Evolutionary conservation across 2,888 invertebrate species (phyloP).

Genomic region (Trichopoda pennipes): DNA sequence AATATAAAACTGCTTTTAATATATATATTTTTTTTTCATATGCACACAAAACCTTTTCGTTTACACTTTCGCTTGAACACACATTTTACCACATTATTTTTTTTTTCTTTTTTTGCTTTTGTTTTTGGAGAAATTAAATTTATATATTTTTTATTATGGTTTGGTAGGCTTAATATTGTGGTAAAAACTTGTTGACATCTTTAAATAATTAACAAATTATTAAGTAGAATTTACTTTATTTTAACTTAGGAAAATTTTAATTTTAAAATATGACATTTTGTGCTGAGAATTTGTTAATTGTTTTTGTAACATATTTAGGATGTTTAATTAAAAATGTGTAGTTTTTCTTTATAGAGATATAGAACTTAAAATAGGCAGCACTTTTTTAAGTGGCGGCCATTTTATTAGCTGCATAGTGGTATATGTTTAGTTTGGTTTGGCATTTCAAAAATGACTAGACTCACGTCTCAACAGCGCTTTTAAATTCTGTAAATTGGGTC

Average conservation of each 20-base stretch:
- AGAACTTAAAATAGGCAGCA: too few species aligned
- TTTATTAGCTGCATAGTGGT: too few species aligned
- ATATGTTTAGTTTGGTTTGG: too few species aligned
- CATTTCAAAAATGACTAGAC: too few species aligned
- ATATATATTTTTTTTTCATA: neutral
- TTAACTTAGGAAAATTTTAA: neutral
- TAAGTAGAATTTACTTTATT: neutral
- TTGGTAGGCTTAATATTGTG: slow-evolving; percentile 20
- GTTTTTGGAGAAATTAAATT: neutral
- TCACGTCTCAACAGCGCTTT: too few species aligned
- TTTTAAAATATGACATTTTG: neutral
- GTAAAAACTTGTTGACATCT: slow-evolving; percentile 40
- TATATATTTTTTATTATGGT: neutral
- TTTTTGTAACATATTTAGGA: too few species aligned
- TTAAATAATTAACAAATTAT: slow-evolving; percentile 28
- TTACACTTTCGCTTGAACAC: slow-evolving; percentile 77
- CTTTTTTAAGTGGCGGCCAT: too few species aligned
- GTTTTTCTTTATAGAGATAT: too few species aligned
- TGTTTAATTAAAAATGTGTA: too few species aligned
- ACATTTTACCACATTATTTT: slow-evolving; percentile 71
- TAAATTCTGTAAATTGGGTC: too few species aligned
- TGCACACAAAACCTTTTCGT: slow-evolving; percentile 71
- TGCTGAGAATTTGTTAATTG: too few species aligned
- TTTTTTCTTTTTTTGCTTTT: neutral
- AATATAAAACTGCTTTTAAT: slow-evolving; percentile 7